Evolutionary conservation across 1,140 invertebrate species (phyloP).

Genomic region (Pseudomyrmex pallidus): DNA sequence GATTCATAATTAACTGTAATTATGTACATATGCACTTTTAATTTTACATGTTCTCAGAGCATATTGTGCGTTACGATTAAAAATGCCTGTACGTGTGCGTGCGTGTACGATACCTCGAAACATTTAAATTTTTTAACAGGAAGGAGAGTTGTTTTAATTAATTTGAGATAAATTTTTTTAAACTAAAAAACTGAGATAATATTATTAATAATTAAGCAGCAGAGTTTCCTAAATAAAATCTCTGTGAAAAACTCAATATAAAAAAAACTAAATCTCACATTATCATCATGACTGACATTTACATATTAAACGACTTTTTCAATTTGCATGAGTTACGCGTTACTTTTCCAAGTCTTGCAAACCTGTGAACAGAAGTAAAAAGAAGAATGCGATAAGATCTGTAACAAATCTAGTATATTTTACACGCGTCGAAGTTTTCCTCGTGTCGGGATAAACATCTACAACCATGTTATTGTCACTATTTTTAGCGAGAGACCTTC

Average conservation of each 20-base stretch:
- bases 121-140: background rate
- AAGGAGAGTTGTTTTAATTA: constrained; percentile 10
- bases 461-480: constrained; percentile 17
- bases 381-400: constrained; percentile 21
- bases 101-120: background rate
- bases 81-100: no score
- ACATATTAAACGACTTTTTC: no score
- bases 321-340: background rate
- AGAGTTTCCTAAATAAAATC: background rate
- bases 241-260: no score
- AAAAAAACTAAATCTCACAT: no score
- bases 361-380: background rate
- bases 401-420: background rate
- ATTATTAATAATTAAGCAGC: background rate
- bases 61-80: no score
- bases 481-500: constrained; percentile 3
- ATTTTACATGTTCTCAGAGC: background rate
- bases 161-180: background rate
- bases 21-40: background rate
- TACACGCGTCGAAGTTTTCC: constrained; percentile 1
- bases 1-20: background rate
- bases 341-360: background rate
- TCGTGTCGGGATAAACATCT: constrained; percentile 29
- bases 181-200: background rate
- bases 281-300: no score